phyloP scores from a whole-genome alignment of 2,113 vertebrate species.

The Takifugu flavidus region DNA sequence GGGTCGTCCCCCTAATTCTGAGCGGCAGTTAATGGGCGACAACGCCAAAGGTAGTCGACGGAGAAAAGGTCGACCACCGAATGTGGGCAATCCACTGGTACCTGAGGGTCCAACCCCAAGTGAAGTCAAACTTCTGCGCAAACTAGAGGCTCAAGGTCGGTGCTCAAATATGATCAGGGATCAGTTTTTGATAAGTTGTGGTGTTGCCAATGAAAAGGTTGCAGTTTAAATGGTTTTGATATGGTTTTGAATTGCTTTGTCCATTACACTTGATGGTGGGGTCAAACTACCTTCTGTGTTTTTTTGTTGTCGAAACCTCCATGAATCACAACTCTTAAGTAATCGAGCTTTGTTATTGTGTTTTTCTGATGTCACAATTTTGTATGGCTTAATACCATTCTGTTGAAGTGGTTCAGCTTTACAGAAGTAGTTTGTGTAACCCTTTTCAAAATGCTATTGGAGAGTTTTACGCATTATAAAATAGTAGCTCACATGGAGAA shows the following conservation, averaged over 20 bases:
- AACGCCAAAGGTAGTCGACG: conserved; percentile 80
- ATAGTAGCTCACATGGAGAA: too few species aligned
- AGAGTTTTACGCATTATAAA: not conserved
- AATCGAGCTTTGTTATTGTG: conserved; percentile 5
- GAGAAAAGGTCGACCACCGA: conserved; percentile 90
- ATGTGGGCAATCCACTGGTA: conserved; percentile 81
- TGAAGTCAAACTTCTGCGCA: conserved; percentile 89
- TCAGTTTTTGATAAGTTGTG: too few species aligned
- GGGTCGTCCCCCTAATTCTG: conserved; percentile 85
- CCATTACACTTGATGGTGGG: conserved; percentile 1
- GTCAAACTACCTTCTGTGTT: not conserved
- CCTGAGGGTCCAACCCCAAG: conserved; percentile 84
- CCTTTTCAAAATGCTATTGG: not conserved
- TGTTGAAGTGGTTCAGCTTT: not conserved
- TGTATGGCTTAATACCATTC: conserved; percentile 7
- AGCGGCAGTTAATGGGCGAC: conserved; percentile 73
- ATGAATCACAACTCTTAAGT: not conserved
- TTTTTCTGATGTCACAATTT: conserved; percentile 11
- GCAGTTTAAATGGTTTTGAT: not conserved
- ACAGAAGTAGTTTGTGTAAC: not conserved
- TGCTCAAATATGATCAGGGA: conserved; percentile 22
- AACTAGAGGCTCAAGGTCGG: conserved; percentile 95
- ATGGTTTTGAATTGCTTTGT: not conserved
- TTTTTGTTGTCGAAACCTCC: too few species aligned
- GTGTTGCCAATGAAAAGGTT: too few species aligned